Percentiles rank a stretch among this genome's conserved stretches.
phyloP scores from a whole-genome alignment of 2,888 invertebrate genomes.

The Lepidonotus clava region DNA sequence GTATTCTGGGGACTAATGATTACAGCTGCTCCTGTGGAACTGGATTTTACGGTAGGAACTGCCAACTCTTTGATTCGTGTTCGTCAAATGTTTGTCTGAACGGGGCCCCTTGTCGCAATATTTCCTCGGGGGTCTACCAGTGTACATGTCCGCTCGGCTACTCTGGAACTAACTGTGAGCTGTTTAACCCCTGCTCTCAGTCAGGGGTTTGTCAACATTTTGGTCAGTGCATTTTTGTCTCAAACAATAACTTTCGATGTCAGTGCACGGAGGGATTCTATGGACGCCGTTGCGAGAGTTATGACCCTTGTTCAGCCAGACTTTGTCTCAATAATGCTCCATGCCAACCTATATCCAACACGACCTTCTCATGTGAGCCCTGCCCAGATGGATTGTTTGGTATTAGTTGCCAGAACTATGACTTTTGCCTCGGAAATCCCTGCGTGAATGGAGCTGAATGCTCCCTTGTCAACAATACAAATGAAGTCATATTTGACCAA shows the following conservation, averaged over 20 bases:
- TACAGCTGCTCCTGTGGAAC: slow-evolving; percentile 71
- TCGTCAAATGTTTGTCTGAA: slow-evolving; percentile 58
- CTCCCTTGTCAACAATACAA: background rate
- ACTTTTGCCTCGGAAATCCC: slow-evolving; percentile 81
- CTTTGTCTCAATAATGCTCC: slow-evolving; percentile 65
- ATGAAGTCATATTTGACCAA: background rate
- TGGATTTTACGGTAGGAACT: slow-evolving; percentile 79
- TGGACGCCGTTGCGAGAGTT: slow-evolving; percentile 62
- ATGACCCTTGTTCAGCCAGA: slow-evolving; percentile 62
- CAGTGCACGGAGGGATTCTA: slow-evolving; percentile 62
- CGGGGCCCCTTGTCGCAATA: slow-evolving; percentile 56
- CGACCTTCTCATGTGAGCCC: slow-evolving; percentile 65
- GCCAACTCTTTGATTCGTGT: slow-evolving; percentile 77
- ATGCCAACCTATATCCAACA: slow-evolving; percentile 63
- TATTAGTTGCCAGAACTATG: slow-evolving; percentile 67
- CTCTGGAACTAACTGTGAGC: slow-evolving; percentile 69
- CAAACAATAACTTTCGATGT: slow-evolving; percentile 57
- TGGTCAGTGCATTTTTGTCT: slow-evolving; percentile 66
- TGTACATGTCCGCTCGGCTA: slow-evolving; percentile 56
- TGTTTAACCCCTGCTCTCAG: slow-evolving; percentile 67
- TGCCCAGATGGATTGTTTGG: slow-evolving; percentile 63
- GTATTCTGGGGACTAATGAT: slow-evolving; percentile 68
- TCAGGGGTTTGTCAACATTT: slow-evolving; percentile 67
- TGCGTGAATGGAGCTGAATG: slow-evolving; percentile 85
- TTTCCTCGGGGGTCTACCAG: slow-evolving; percentile 51